Evolutionary conservation across 2,113 vertebrate genomes (phyloP).

Genomic region (Seriola aureovittata): DNA sequence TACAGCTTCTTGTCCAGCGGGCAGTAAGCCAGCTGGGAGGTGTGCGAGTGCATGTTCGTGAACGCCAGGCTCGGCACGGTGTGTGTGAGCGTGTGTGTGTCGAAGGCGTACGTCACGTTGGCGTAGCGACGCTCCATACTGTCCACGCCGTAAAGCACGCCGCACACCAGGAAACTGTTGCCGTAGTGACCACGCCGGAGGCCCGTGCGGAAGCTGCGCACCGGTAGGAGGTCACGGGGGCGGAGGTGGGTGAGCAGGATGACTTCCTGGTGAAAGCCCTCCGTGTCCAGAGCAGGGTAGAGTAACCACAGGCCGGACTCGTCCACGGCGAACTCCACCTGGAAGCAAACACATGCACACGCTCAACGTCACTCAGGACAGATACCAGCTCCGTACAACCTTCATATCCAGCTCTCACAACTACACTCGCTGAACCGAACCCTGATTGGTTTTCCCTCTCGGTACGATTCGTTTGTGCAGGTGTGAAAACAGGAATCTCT

Average conservation of each 20-base stretch:
- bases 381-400: too few species aligned
- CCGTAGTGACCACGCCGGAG: conserved; percentile 91
- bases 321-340: conserved; percentile 94
- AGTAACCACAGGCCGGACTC: conserved; percentile 96
- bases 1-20: conserved; percentile 95
- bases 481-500: too few species aligned
- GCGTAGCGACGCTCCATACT: conserved; percentile 89
- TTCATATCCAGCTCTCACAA: too few species aligned
- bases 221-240: conserved; percentile 88
- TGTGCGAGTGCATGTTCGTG: conserved; percentile 90
- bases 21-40: conserved; percentile 93
- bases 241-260: conserved; percentile 92
- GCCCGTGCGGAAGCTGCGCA: conserved; percentile 92
- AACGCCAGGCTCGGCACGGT: conserved; percentile 92
- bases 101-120: conserved; percentile 95
- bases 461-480: too few species aligned
- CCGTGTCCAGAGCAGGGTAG: conserved; percentile 92
- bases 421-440: too few species aligned
- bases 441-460: too few species aligned
- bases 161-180: conserved; percentile 95
- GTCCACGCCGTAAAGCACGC: conserved; percentile 93
- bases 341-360: neutral
- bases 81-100: conserved; percentile 97
- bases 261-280: conserved; percentile 93
- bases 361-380: too few species aligned